phyloP scores from a whole-genome alignment of 2,797 vertebrate species.

The Neomorphus geoffroyi region DNA sequence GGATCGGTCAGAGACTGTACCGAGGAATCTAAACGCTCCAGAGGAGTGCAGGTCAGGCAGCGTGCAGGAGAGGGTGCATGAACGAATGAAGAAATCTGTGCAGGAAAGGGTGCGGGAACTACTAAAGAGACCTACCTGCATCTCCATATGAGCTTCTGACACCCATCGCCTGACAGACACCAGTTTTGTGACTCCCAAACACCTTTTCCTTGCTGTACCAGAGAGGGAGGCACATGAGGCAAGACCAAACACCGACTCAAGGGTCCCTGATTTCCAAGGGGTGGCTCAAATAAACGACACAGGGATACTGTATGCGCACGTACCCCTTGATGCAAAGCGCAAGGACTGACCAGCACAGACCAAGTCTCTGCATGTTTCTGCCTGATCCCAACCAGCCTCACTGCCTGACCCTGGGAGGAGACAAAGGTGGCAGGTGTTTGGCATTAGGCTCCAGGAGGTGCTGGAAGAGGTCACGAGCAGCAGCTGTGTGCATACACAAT shows the following conservation, averaged over 20 bases:
- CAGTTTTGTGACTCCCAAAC: background rate
- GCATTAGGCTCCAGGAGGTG: background rate
- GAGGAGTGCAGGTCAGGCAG: background rate
- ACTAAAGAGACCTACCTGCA: background rate
- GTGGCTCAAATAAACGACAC: background rate
- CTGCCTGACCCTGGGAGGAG: background rate
- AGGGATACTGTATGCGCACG: too few species aligned
- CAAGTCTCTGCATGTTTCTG: background rate
- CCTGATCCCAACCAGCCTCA: background rate
- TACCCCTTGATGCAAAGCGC: background rate
- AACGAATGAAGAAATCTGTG: background rate
- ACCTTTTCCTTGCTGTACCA: background rate
- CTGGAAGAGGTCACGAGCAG: background rate
- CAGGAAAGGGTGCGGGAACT: background rate
- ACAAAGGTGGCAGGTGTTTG: background rate
- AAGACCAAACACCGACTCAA: rapidly evolving
- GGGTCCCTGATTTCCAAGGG: background rate
- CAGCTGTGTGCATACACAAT: background rate
- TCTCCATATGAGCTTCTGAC: background rate
- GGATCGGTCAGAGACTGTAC: background rate
- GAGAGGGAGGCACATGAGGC: background rate
- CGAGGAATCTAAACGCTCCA: background rate
- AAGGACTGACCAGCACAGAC: background rate
- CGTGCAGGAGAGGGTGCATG: background rate
- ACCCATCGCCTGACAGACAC: background rate